phyloP scores from a whole-genome alignment of 2,113 vertebrate species.

The Macquaria australasica region DNA sequence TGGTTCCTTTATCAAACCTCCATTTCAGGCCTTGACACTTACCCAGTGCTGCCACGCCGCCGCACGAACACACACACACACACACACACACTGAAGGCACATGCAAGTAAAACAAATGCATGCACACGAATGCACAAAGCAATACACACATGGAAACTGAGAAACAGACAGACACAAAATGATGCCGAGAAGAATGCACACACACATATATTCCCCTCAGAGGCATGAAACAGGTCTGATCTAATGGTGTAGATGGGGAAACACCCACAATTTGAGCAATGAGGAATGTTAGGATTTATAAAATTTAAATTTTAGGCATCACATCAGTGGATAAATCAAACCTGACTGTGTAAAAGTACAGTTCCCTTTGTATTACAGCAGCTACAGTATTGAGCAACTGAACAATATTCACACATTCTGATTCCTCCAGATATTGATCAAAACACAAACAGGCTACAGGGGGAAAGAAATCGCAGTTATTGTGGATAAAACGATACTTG shows the following conservation, averaged over 20 bases:
- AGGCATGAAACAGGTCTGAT: slow-evolving; percentile 69
- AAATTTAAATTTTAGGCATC: background rate
- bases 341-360: slow-evolving; percentile 2
- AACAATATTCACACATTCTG: background rate
- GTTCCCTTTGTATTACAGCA: slow-evolving; percentile 1
- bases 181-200: slow-evolving; percentile 50
- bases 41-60: slow-evolving; percentile 37
- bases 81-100: slow-evolving; percentile 31
- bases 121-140: slow-evolving; percentile 44
- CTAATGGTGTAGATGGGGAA: slow-evolving; percentile 71
- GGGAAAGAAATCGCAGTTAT: slow-evolving; percentile 14
- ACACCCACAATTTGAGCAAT: slow-evolving; percentile 72
- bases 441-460: slow-evolving; percentile 32
- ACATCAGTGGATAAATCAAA: slow-evolving; percentile 17
- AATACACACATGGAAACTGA: slow-evolving; percentile 38
- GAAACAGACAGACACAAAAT: slow-evolving; percentile 59
- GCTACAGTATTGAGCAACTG: background rate
- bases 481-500: slow-evolving; percentile 78
- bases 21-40: slow-evolving; percentile 76
- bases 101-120: slow-evolving; percentile 55
- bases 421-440: slow-evolving; percentile 32
- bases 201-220: slow-evolving; percentile 44
- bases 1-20: slow-evolving; percentile 69
- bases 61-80: slow-evolving; percentile 14
- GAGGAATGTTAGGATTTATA: slow-evolving; percentile 37